A percentile compares a stretch with the other conserved stretches of the same genome.
Evolutionary conservation across 2,113 vertebrate species (phyloP).

Genomic region (Sus scrofa): T2T-Sscrofa CM000821.6:806001-806500

Average conservation of each 20-base stretch:
- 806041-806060: too few relatives aligned
- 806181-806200: neutral
- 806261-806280: neutral
- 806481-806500: neutral
- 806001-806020: too few relatives aligned
- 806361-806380: neutral
- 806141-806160: neutral
- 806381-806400: neutral
- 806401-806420: neutral
- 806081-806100: too few relatives aligned
- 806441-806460: neutral
- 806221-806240: neutral
- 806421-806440: neutral
- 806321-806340: neutral
- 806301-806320: neutral
- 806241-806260: neutral
- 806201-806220: neutral
- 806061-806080: too few relatives aligned
- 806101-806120: too few relatives aligned
- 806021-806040: too few relatives aligned
- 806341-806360: neutral
- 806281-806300: neutral
- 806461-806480: neutral
- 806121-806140: too few relatives aligned
- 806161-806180: neutral